Evolutionary conservation across 2,888 invertebrate species (phyloP).

Genomic region (Drosophila nigricruria): DNA sequence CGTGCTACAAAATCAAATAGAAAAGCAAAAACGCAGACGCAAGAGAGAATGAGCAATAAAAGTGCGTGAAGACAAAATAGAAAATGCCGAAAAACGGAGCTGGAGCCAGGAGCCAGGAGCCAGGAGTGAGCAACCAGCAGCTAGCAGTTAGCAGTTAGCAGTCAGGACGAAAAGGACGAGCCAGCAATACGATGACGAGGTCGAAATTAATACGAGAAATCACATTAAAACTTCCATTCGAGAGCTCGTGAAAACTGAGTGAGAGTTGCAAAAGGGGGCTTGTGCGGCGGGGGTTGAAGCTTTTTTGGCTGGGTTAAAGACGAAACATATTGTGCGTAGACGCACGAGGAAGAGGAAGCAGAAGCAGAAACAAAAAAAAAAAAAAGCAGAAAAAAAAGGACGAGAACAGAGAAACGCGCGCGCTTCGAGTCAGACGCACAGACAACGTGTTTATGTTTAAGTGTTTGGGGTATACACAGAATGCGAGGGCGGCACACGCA

Average conservation of each 20-base stretch:
- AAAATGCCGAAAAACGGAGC: slow-evolving; percentile 44
- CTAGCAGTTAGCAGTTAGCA: slow-evolving; percentile 1
- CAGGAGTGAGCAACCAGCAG: slow-evolving; percentile 3
- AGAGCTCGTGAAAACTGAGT: slow-evolving; percentile 25
- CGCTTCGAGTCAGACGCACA: slow-evolving; percentile 46
- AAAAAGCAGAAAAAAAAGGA: slow-evolving; percentile 51
- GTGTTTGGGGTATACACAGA: slow-evolving; percentile 65
- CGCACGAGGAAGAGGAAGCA: slow-evolving; percentile 37
- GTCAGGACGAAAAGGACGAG: slow-evolving; percentile 22
- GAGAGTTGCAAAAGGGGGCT: slow-evolving; percentile 10
- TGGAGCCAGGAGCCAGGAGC: slow-evolving; percentile 3
- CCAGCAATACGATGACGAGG: slow-evolving; percentile 70
- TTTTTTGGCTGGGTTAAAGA: slow-evolving; percentile 75
- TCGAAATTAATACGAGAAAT: slow-evolving; percentile 79
- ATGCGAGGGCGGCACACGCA: slow-evolving; percentile 41
- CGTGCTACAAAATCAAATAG: slow-evolving; percentile 74
- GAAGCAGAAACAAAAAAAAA: slow-evolving; percentile 29
- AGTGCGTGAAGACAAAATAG: slow-evolving; percentile 72
- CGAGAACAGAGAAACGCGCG: slow-evolving; percentile 34
- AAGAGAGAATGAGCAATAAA: slow-evolving; percentile 64
- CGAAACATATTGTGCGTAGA: slow-evolving; percentile 81
- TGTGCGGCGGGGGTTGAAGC: slow-evolving; percentile 42
- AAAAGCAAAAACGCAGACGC: slow-evolving; percentile 40
- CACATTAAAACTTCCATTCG: slow-evolving; percentile 75
- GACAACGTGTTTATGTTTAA: slow-evolving; percentile 78